Evolutionary conservation across 2,113 vertebrate species (phyloP), one percentile per base, ranked within the genome.

Genomic region (Peromyscus polionotus): DNA sequence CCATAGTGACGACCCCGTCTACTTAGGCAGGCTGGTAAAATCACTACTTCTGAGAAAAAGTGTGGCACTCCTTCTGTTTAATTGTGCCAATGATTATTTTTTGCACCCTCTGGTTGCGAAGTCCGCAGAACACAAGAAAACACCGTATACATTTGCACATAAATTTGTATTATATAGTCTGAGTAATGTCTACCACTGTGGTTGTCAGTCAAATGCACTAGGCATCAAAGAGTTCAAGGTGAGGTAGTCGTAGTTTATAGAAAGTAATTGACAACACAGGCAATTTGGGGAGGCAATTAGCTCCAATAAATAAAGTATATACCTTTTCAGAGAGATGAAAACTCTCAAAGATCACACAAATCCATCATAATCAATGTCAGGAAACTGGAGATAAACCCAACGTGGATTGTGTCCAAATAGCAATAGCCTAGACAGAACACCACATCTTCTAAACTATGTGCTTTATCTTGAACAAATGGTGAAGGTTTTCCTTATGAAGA

Each of bases 181-280:
- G 33, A 51, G 31, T 17, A 36, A 20, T 87, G 57, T 92, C 75
- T 79, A 70, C 7, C 77, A 59, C 79, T 42, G 36, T 88, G 59
- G 42, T 72, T 87, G 54, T 91, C 85, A 81, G 45, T 91, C 89
- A 90, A 94, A 91, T 13, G 80, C 4, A 36, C 54, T 12, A 75
- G n/a, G 2, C 51, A 42, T 48, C 91, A 83, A 68, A 83, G 91
- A 92, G 95, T 92, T 97, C 94, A 97, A 96, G 94, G 94, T 59
- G 73, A 93, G 91, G 90, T 72, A 84, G 68, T 84, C 83, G 77
- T 96, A 84, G 87, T 83, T 94, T 88, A 61, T 36, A 91, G 42
- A 84, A 88, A 93, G 90, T 84, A 86, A 97, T 80, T 77, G 87
- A 96, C 79, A 94, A 87, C n/a, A 91, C 6, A n/a, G 91, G 83